Evolutionary conservation across 1,140 invertebrate genomes (phyloP).

Genomic region (Drosophila micromelanica): DNA sequence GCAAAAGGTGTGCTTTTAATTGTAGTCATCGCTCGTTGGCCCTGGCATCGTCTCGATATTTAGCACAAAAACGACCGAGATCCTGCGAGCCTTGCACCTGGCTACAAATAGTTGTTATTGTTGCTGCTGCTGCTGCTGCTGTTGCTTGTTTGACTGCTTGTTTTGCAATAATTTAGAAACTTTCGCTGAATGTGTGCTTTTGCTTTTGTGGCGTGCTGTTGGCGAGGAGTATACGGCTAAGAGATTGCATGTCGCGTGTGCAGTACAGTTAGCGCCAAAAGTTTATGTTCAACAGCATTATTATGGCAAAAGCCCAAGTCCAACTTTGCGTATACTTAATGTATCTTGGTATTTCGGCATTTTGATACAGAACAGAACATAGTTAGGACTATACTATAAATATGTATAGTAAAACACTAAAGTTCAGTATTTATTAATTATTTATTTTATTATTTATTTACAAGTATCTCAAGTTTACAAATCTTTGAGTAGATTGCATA

Average conservation of each 20-base stretch:
- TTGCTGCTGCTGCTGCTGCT: conserved; percentile 24
- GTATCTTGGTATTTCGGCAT: not conserved
- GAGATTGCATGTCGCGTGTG: conserved; percentile 49
- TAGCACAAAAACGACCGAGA: conserved; percentile 58
- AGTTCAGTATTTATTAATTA: too few relatives aligned
- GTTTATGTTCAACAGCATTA: conserved; percentile 36
- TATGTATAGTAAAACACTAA: too few relatives aligned
- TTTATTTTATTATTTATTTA: too few relatives aligned
- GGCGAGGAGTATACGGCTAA: conserved; percentile 15
- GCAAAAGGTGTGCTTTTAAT: conserved; percentile 81
- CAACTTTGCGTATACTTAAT: conserved; percentile 29
- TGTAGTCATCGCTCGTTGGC: conserved; percentile 54
- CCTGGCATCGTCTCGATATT: conserved; percentile 61
- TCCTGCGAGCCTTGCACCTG: conserved; percentile 35
- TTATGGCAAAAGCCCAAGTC: conserved; percentile 11
- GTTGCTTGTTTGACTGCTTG: conserved; percentile 70
- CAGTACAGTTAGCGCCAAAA: conserved; percentile 52
- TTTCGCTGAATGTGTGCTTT: conserved; percentile 78
- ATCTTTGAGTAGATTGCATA: too few relatives aligned
- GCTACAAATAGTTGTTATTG: conserved; percentile 62
- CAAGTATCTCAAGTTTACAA: too few relatives aligned
- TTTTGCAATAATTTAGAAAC: conserved; percentile 81
- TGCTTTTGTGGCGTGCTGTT: conserved; percentile 60
- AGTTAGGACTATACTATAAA: too few relatives aligned
- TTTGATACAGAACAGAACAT: too few relatives aligned